phyloP scores from a whole-genome alignment of 2,113 vertebrate genomes.

The Cepphus grylle region DNA sequence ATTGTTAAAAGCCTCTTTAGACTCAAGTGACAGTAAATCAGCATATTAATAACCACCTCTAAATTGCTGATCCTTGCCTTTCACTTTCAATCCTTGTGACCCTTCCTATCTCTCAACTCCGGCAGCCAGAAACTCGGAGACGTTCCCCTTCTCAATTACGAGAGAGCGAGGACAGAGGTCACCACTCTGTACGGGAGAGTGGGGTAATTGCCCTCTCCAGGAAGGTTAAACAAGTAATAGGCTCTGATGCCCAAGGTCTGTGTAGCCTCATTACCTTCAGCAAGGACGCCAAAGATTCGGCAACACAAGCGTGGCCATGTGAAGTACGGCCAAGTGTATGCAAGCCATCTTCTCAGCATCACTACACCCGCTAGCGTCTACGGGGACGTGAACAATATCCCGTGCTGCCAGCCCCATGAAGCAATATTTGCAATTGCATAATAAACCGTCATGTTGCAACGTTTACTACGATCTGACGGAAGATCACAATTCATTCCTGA shows the following conservation, averaged over 20 bases:
- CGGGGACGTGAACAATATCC: accelerated
- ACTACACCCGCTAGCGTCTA: accelerated
- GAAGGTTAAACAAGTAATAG: background rate
- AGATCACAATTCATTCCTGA: background rate
- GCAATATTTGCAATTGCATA: background rate
- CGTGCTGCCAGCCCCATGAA: accelerated
- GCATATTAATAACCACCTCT: conserved; percentile 39
- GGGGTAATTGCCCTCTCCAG: background rate
- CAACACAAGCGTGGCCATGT: background rate
- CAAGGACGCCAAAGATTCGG: conserved; percentile 14
- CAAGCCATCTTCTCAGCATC: background rate
- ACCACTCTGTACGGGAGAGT: background rate
- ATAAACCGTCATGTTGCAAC: background rate
- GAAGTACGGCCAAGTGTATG: background rate
- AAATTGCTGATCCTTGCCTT: conserved; percentile 30
- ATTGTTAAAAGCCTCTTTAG: conserved; percentile 35
- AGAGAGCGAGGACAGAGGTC: background rate
- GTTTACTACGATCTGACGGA: background rate
- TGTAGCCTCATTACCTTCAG: background rate
- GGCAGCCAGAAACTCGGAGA: background rate
- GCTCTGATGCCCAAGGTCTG: background rate
- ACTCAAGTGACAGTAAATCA: conserved; percentile 43
- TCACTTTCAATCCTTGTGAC: background rate
- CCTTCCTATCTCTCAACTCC: background rate
- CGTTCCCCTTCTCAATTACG: background rate